phyloP scores from a whole-genome alignment of 1,140 invertebrate species.

The Leptopilina clavipes region DNA sequence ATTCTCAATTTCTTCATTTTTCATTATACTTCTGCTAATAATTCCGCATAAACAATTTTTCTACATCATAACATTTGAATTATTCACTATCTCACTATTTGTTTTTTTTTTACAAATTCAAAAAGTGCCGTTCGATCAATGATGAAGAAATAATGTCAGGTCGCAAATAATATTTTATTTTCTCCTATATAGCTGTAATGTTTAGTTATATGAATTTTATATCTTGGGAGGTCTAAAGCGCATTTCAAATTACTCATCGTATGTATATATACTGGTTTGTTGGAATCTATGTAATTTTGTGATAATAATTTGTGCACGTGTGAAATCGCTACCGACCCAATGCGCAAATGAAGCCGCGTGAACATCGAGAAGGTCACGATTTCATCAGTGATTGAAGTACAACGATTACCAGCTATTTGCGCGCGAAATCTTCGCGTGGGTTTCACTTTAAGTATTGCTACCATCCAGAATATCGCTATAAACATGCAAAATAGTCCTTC shows the following conservation, averaged over 20 bases:
- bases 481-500: constrained; percentile 25
- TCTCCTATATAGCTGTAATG: background rate
- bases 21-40: too few relatives aligned
- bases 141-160: background rate
- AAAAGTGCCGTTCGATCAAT: background rate
- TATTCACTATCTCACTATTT: too few relatives aligned
- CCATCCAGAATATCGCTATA: constrained; percentile 8
- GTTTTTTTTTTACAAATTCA: too few relatives aligned
- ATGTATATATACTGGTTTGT: background rate
- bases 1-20: background rate
- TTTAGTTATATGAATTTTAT: background rate
- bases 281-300: constrained; percentile 21
- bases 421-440: constrained; percentile 22
- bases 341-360: constrained; percentile 9
- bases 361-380: constrained; percentile 29
- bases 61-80: too few relatives aligned
- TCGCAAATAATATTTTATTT: background rate
- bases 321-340: constrained; percentile 27
- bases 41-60: too few relatives aligned
- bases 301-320: constrained; percentile 22
- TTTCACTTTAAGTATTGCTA: constrained; percentile 16
- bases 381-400: constrained; percentile 26
- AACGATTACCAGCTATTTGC: constrained; percentile 20
- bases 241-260: too few relatives aligned
- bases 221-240: background rate